Percentiles rank a stretch among this genome's conserved stretches.
Evolutionary conservation across 2,113 vertebrate species (phyloP).

Genomic region (Periophthalmodon schlosseri): DNA sequence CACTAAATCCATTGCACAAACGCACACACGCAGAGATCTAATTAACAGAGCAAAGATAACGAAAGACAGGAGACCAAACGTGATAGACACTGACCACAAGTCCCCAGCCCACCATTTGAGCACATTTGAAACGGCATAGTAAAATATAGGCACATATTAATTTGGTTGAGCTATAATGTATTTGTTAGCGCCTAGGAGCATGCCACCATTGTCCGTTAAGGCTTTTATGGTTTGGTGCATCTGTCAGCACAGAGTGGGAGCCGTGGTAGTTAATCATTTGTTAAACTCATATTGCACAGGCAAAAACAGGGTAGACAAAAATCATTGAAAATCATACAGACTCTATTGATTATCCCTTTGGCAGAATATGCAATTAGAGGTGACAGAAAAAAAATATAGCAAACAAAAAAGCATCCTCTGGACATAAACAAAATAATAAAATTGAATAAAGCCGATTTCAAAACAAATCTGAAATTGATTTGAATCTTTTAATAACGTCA

Average conservation of each 20-base stretch:
- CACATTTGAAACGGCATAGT: neutral
- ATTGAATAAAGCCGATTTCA: neutral
- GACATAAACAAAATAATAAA: neutral
- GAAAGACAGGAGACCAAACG: conserved; percentile 18
- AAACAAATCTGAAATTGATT: too few species aligned
- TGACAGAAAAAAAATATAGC: neutral
- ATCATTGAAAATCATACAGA: neutral
- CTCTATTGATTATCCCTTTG: neutral
- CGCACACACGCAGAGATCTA: conserved; percentile 61
- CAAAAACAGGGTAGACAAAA: neutral
- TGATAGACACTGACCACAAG: neutral
- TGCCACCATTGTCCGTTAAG: neutral
- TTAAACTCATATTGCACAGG: neutral
- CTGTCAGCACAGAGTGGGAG: neutral
- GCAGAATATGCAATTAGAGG: neutral
- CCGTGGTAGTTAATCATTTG: neutral
- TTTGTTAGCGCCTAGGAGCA: neutral
- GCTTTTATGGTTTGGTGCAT: neutral
- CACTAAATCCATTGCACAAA: conserved; percentile 65
- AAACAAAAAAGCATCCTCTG: neutral
- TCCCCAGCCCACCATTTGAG: neutral
- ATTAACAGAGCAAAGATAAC: conserved; percentile 68
- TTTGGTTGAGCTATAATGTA: neutral
- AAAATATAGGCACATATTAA: neutral
- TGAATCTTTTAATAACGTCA: too few species aligned